Evolutionary conservation across 2,113 vertebrate genomes (phyloP).

Genomic region (Clarias magur): DNA sequence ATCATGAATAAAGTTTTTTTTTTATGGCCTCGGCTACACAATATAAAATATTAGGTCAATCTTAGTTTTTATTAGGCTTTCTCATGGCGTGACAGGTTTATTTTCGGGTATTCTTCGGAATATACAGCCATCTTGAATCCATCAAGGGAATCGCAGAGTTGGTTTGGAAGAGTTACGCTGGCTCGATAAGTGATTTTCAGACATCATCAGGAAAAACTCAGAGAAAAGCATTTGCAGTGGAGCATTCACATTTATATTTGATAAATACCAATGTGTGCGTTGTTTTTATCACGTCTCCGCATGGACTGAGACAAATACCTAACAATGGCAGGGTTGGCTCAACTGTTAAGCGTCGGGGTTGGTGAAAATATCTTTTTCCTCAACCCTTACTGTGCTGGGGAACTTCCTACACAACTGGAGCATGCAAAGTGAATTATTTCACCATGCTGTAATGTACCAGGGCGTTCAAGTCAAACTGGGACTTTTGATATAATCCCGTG

Average conservation of each 20-base stretch:
- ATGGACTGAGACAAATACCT: no score
- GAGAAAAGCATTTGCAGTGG: not conserved
- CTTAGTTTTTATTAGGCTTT: conserved; percentile 10
- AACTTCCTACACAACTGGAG: no score
- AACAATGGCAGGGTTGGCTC: no score
- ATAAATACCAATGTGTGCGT: not conserved
- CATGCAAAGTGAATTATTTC: no score
- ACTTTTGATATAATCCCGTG: no score
- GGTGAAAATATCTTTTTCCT: no score
- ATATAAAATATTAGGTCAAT: conserved; percentile 2
- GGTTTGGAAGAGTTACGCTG: not conserved
- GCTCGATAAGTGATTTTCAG: not conserved
- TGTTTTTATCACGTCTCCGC: not conserved
- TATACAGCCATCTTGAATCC: not conserved
- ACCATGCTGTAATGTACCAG: no score
- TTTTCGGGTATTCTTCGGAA: not conserved
- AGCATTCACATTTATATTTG: not conserved
- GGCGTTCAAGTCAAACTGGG: no score
- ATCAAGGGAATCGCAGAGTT: not conserved
- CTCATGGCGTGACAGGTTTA: not conserved
- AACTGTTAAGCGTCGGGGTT: no score
- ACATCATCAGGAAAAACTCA: not conserved
- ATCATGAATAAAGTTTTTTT: conserved; percentile 36
- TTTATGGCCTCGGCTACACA: not conserved
- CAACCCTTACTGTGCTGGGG: no score